Evolutionary conservation across 2,113 vertebrate species (phyloP).

Genomic region (Sinocyclocheilus rhinocerous): DNA sequence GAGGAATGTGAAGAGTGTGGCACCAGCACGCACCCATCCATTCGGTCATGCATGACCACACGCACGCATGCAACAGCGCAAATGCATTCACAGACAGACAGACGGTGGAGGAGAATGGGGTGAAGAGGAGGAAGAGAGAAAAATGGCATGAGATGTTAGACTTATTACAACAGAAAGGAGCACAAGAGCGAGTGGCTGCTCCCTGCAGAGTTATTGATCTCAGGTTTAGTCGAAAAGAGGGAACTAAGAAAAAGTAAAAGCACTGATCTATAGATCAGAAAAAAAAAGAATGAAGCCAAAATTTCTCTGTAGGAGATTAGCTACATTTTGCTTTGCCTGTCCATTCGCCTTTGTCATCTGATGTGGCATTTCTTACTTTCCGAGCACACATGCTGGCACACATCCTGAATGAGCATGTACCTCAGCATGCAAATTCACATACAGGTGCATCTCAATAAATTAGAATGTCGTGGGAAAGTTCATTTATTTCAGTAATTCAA

Average conservation of each 20-base stretch:
- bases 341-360: slow-evolving; percentile 48
- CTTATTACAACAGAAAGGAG: slow-evolving; percentile 66
- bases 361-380: slow-evolving; percentile 60
- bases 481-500: too few relatives aligned
- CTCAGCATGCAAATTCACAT: slow-evolving; percentile 18
- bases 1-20: slow-evolving; percentile 1
- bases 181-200: slow-evolving; percentile 43
- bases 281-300: slow-evolving; percentile 53
- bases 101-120: slow-evolving; percentile 59
- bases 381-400: slow-evolving; percentile 52
- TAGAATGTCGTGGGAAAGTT: too few relatives aligned
- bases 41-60: slow-evolving; percentile 6
- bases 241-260: slow-evolving; percentile 56
- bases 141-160: slow-evolving; percentile 70
- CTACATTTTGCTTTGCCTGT: slow-evolving; percentile 53
- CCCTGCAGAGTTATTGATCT: slow-evolving; percentile 71
- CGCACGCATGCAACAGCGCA: slow-evolving; percentile 22
- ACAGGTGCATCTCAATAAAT: too few relatives aligned
- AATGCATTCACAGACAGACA: slow-evolving; percentile 17
- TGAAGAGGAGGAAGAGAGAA: slow-evolving; percentile 61
- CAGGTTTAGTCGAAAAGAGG: slow-evolving; percentile 61
- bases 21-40: slow-evolving; percentile 22
- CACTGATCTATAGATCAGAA: slow-evolving; percentile 63
- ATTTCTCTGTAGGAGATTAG: slow-evolving; percentile 61
- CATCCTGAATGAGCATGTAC: background rate